These are phyloP conservation scores for Scaptomyza reducta DNA, from an alignment of 2,888 invertebrate species.

Conservation along the genomic window DNA sequence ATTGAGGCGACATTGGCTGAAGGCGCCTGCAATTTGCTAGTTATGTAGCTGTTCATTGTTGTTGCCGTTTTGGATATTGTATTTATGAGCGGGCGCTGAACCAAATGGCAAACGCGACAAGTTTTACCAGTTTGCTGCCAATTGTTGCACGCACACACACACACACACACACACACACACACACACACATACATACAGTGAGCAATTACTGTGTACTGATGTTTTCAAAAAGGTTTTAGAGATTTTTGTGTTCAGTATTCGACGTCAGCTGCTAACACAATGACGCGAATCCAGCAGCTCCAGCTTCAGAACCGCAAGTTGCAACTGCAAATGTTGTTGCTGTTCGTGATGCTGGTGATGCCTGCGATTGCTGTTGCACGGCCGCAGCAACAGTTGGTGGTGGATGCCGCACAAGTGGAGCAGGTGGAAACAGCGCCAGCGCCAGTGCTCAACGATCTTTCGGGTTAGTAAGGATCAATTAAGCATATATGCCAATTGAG, in stretches of 20 bases:
- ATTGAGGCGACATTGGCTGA: conserved; percentile 50
- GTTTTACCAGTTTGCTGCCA: conserved; percentile 65
- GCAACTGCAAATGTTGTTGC: conserved; percentile 1
- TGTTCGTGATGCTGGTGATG: conserved; percentile 33
- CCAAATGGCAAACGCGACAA: conserved; percentile 63
- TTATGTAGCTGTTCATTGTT: conserved; percentile 4
- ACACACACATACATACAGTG: no score
- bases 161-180: conserved; percentile 6
- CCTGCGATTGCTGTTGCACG: conserved; percentile 30
- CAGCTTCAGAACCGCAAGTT: neutral
- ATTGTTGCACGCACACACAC: conserved; percentile 13
- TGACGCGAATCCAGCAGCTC: conserved; percentile 53
- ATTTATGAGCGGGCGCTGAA: conserved; percentile 71
- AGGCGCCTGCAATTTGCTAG: conserved; percentile 28
- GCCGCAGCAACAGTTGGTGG: conserved; percentile 57
- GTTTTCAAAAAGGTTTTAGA: conserved; percentile 66
- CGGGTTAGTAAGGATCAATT: conserved; percentile 42
- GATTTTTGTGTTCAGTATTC: conserved; percentile 64
- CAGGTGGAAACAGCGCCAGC: conserved; percentile 15
- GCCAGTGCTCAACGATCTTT: conserved; percentile 54
- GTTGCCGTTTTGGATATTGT: neutral
- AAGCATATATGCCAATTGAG: neutral
- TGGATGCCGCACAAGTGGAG: conserved; percentile 27
- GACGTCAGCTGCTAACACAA: conserved; percentile 53
- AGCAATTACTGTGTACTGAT: conserved; percentile 21